Evolutionary conservation across 2,113 vertebrate genomes (phyloP).

Genomic region (Vidua chalybeata): DNA sequence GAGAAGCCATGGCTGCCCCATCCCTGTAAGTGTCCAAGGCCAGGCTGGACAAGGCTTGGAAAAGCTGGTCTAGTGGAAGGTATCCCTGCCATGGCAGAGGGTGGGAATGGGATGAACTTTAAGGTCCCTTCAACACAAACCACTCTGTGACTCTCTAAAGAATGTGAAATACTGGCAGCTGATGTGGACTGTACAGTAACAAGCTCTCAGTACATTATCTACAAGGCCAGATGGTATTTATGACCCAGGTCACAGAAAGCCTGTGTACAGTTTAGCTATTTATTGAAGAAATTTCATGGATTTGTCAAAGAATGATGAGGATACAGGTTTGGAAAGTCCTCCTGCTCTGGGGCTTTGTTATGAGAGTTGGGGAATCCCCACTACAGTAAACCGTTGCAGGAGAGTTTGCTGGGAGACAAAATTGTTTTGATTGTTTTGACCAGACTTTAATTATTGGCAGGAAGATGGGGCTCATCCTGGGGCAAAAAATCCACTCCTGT

Average conservation of each 20-base stretch:
- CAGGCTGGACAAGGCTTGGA: background rate
- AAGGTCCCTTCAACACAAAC: background rate
- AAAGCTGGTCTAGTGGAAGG: accelerated
- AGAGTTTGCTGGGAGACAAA: background rate
- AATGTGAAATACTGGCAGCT: background rate
- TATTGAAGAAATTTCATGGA: background rate
- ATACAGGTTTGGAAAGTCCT: background rate
- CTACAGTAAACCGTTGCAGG: accelerated
- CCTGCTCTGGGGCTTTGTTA: background rate
- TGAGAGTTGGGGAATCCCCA: background rate
- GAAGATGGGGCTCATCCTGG: background rate
- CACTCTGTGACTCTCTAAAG: background rate
- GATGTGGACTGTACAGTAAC: background rate
- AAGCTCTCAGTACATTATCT: background rate
- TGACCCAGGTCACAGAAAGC: background rate
- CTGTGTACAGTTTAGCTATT: background rate
- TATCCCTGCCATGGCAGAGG: background rate
- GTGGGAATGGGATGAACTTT: background rate
- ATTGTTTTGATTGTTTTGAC: background rate
- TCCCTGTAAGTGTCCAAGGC: background rate
- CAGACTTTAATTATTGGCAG: background rate
- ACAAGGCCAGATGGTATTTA: background rate
- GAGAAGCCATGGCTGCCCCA: background rate
- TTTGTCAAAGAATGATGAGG: background rate
- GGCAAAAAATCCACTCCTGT: background rate